Evolutionary conservation across 2,113 vertebrate genomes (phyloP), one percentile per base, ranked within the genome.

Genomic region (Centropus bengalensis): DNA sequence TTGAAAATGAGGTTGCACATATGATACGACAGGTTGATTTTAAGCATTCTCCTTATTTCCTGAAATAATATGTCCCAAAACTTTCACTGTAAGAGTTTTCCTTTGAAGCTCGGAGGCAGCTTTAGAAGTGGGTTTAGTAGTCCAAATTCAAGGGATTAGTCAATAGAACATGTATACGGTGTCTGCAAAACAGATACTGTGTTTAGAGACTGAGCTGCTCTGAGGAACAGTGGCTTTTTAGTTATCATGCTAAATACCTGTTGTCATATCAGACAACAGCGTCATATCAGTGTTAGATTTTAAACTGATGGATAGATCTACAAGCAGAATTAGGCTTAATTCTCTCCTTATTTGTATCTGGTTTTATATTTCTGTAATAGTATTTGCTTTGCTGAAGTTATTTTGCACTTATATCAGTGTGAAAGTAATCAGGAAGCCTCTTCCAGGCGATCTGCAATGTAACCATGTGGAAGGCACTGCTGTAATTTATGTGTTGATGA

Each of bases 401-500:
- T 32, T 88, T 59, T 60, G 88, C 22, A 3, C 66, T 63, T 55
- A 7, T 22, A 45, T 27, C 56, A 5, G 15, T 9, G 13, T 12
- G 30, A 66, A 45, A 82, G 69, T 68, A 69, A 76, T 87, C 36
- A 59, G 33, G 60, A 45, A 92, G 44, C 33, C 79, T 81, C 38
- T 86, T 82, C 45, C 56, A 42, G 21, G 64, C 2, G 4, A 92
- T 83, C 69, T 82, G 52, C n/a, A 49, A 2, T n/a, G 44, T 74
- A 88, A 69, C 42, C 32, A 81, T 96, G 77, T 78, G 49, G 66
- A 92, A 92, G 74, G 69, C 60, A 44, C 63, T 59, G 12, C 38
- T 81, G 47, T 71, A 91, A 88, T 78, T 95, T 88, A 47, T 86
- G 45, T 85, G 76, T 94, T 67, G 77, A 70, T 90, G 83, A 95